Percentiles rank a stretch among this genome's conserved stretches.
Conservation (phyloP, 2,797 vertebrate species). For the Choloepus didactylus region DNA sequence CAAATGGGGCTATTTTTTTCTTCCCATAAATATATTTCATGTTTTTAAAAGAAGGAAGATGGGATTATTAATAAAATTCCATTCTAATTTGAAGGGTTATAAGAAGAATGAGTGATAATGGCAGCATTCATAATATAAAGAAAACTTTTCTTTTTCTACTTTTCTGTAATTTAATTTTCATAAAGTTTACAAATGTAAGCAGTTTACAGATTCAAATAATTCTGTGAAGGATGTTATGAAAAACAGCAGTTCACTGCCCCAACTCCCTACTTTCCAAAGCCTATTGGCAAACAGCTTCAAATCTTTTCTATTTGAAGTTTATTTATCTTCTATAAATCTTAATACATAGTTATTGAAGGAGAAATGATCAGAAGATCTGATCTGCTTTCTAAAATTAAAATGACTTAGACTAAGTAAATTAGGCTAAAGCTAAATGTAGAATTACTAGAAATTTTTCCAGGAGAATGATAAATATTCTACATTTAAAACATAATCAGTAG, state of each 20-base stretch:
- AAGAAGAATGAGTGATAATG: neutral
- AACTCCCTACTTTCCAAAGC: neutral
- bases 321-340: neutral
- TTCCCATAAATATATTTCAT: neutral
- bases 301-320: neutral
- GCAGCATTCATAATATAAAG: neutral
- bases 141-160: neutral
- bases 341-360: neutral
- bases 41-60: neutral
- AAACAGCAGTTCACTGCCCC: neutral
- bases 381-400: neutral
- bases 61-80: neutral
- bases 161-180: neutral
- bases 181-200: neutral
- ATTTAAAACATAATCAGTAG: neutral
- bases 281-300: neutral
- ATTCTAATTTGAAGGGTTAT: neutral
- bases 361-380: neutral
- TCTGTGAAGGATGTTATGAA: neutral
- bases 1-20: neutral
- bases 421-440: neutral
- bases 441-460: neutral
- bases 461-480: neutral
- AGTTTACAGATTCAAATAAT: neutral
- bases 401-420: neutral